phyloP scores from a whole-genome alignment of 2,888 invertebrate species.

The Ophion obscuratus region DNA sequence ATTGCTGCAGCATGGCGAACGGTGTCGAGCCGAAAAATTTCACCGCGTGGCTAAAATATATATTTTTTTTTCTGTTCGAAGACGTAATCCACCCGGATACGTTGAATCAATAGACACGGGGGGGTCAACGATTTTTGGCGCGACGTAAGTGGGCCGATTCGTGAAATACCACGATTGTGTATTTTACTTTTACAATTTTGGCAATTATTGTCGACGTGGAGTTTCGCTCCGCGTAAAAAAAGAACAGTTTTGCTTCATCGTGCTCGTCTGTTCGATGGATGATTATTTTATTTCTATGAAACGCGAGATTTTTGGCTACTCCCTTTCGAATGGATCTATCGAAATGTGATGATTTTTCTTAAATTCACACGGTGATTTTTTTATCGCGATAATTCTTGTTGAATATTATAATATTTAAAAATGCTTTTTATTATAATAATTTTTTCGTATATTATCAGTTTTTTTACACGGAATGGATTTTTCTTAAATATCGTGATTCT shows the following conservation, averaged over 20 bases:
- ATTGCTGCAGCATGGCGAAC: neutral
- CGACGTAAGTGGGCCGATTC: neutral
- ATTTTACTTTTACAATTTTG: neutral
- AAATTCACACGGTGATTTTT: too few relatives aligned
- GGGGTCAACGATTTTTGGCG: neutral
- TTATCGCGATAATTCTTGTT: too few relatives aligned
- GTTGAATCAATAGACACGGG: conserved; percentile 21
- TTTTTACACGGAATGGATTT: too few relatives aligned
- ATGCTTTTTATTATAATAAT: too few relatives aligned
- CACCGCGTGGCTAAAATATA: neutral
- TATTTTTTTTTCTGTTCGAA: neutral
- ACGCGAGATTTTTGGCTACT: neutral
- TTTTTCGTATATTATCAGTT: too few relatives aligned
- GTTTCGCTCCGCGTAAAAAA: too few relatives aligned
- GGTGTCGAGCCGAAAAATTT: neutral
- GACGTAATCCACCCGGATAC: neutral
- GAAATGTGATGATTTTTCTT: neutral
- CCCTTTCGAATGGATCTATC: neutral
- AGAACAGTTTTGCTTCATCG: neutral
- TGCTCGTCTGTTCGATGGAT: neutral
- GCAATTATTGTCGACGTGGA: neutral
- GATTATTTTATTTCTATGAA: neutral
- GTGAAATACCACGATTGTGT: neutral
- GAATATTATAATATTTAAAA: too few relatives aligned
- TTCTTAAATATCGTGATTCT: too few relatives aligned